A percentile compares a stretch with the other conserved stretches of the same genome.
Evolutionary conservation across 1,140 invertebrate genomes (phyloP).

Genomic region (Drosophila pseudoananassae): DNA sequence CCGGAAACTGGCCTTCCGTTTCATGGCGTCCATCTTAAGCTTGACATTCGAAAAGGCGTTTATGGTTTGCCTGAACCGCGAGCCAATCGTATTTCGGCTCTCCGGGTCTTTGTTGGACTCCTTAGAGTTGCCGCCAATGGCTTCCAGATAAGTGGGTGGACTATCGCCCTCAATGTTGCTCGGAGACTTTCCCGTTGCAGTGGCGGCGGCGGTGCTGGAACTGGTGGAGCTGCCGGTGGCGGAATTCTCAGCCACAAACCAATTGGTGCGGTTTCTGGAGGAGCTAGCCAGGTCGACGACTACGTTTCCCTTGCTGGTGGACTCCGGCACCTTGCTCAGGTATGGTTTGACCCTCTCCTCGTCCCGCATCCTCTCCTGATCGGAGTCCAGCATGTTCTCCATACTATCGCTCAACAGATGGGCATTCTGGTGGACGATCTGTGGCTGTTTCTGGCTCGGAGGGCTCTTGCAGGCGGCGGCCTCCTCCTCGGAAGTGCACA

Average conservation of each 20-base stretch:
- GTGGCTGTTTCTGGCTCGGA: conserved; percentile 16
- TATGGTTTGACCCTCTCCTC: conserved; percentile 55
- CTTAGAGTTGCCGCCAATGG: conserved; percentile 48
- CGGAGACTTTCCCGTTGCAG: conserved; percentile 21
- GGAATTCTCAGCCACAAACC: conserved; percentile 63
- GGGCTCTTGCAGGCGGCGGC: conserved; percentile 1
- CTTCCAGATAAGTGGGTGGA: conserved; percentile 77
- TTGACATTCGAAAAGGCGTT: conserved; percentile 71
- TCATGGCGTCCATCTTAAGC: conserved; percentile 72
- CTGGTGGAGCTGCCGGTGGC: neutral
- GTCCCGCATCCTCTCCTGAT: conserved; percentile 9
- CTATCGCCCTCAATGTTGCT: conserved; percentile 68
- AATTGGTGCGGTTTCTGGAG: conserved; percentile 69
- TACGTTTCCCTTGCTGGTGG: neutral
- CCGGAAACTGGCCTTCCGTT: conserved; percentile 71
- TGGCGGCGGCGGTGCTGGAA: neutral
- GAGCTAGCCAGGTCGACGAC: conserved; percentile 55
- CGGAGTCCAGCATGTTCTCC: conserved; percentile 65
- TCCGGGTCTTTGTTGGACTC: conserved; percentile 25
- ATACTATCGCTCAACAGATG: conserved; percentile 71
- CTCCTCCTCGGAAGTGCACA: conserved; percentile 78
- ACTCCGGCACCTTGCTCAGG: conserved; percentile 45
- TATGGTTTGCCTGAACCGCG: conserved; percentile 64
- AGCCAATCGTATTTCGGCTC: conserved; percentile 40
- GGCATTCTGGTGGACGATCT: conserved; percentile 81